phyloP scores from a whole-genome alignment of 2,113 vertebrate species.

The Gobius niger region DNA sequence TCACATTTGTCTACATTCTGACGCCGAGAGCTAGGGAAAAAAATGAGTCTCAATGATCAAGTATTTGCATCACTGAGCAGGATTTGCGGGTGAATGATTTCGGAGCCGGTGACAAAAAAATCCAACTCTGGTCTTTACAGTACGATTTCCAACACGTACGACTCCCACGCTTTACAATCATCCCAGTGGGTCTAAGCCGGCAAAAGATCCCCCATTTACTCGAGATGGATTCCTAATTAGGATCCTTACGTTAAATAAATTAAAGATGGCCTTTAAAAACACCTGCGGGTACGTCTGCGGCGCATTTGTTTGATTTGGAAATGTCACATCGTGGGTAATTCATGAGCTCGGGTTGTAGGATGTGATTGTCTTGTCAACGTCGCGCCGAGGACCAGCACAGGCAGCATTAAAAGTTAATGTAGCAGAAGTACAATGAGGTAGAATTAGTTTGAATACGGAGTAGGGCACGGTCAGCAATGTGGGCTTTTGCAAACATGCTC shows the following conservation, averaged over 20 bases:
- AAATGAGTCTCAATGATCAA: constrained; percentile 71
- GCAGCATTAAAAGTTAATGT: background rate
- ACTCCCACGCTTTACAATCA: constrained; percentile 30
- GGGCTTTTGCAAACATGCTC: no score
- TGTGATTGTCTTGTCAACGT: background rate
- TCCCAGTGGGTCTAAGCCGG: constrained; percentile 24
- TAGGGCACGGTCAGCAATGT: no score
- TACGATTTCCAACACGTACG: constrained; percentile 49
- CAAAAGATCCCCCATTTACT: constrained; percentile 27
- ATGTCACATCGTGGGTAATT: background rate
- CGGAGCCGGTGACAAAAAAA: constrained; percentile 40
- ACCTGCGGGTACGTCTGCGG: background rate
- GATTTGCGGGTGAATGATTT: constrained; percentile 61
- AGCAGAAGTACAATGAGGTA: background rate
- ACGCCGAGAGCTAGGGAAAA: constrained; percentile 64
- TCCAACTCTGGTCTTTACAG: constrained; percentile 35
- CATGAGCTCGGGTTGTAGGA: background rate
- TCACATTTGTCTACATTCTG: constrained; percentile 51
- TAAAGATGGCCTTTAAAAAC: constrained; percentile 7
- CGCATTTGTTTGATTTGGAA: background rate
- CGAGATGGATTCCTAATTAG: constrained; percentile 13
- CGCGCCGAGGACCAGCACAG: constrained; percentile 5
- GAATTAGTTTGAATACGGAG: background rate
- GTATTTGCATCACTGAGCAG: constrained; percentile 68
- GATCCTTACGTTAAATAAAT: constrained; percentile 14